Conservation (phyloP, 2,888 invertebrate genomes). For the Parapristionchus giblindavisi region DNA sequence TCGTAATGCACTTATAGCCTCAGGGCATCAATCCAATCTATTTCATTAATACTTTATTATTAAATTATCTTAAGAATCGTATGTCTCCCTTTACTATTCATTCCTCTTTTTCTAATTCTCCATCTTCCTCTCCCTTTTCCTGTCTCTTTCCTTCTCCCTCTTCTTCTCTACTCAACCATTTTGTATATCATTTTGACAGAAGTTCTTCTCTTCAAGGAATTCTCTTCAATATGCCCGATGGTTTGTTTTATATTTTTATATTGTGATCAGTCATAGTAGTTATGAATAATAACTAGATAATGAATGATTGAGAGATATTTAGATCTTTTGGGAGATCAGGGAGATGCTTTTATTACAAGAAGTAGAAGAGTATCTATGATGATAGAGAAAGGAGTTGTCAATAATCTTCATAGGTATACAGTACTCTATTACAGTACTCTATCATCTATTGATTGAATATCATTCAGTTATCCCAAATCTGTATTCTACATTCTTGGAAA, state of each 20-base stretch:
- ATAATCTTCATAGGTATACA: slow-evolving; percentile 26
- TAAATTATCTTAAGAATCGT: slow-evolving; percentile 5
- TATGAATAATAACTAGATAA: neutral
- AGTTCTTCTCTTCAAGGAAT: too few species aligned
- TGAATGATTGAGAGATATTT: neutral
- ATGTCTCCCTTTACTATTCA: too few species aligned
- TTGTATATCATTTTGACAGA: too few species aligned
- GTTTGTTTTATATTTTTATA: too few species aligned
- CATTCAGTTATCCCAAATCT: slow-evolving; percentile 52
- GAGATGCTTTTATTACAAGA: slow-evolving; percentile 12
- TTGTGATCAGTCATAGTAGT: too few species aligned
- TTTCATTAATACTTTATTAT: slow-evolving; percentile 24
- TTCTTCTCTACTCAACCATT: too few species aligned
- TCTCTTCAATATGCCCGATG: too few species aligned
- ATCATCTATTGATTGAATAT: neutral
- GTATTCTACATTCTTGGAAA: slow-evolving; percentile 92
- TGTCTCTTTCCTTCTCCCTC: too few species aligned
- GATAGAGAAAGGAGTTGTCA: slow-evolving; percentile 34
- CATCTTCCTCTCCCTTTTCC: too few species aligned
- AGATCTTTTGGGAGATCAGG: slow-evolving; percentile 21
- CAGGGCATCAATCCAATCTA: slow-evolving; percentile 24
- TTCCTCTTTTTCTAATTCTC: too few species aligned
- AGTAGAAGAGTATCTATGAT: slow-evolving; percentile 38
- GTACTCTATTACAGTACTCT: neutral
- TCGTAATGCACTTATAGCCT: too few species aligned